phyloP scores from a whole-genome alignment of 2,113 vertebrate species.

The Erinaceus europaeus region DNA sequence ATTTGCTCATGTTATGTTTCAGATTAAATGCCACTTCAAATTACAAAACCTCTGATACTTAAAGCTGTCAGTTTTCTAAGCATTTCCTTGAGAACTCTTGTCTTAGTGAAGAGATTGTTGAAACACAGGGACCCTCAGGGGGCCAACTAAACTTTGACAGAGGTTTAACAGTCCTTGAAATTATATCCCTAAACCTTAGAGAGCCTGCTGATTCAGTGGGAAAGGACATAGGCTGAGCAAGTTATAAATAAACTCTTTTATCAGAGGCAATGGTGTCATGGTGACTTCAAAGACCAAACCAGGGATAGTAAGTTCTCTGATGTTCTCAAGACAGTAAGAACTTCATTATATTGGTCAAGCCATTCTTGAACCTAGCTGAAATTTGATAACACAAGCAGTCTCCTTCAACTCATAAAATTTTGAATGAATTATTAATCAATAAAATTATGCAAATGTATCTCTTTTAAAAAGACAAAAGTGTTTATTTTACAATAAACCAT shows the following conservation, averaged over 20 bases:
- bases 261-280: slow-evolving; percentile 83
- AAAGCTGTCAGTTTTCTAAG: slow-evolving; percentile 82
- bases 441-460: slow-evolving; percentile 64
- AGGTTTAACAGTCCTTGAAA: slow-evolving; percentile 90
- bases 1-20: slow-evolving; percentile 85
- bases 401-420: slow-evolving; percentile 58
- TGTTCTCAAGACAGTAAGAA: slow-evolving; percentile 83
- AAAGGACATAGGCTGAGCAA: slow-evolving; percentile 86
- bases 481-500: slow-evolving; percentile 11
- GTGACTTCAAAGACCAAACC: slow-evolving; percentile 86
- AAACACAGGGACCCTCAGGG: slow-evolving; percentile 85
- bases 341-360: slow-evolving; percentile 79
- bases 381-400: slow-evolving; percentile 71
- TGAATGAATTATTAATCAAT: slow-evolving; percentile 72
- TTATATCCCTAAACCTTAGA: slow-evolving; percentile 85
- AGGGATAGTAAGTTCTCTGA: slow-evolving; percentile 84
- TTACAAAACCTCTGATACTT: slow-evolving; percentile 80
- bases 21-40: slow-evolving; percentile 85
- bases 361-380: slow-evolving; percentile 70
- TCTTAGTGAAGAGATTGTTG: slow-evolving; percentile 84
- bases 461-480: slow-evolving; percentile 32
- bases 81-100: slow-evolving; percentile 83
- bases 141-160: slow-evolving; percentile 87
- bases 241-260: slow-evolving; percentile 92
- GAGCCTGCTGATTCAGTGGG: slow-evolving; percentile 87